Evolutionary conservation across 2,113 vertebrate genomes (phyloP).

Genomic region (Carassius auratus): DNA sequence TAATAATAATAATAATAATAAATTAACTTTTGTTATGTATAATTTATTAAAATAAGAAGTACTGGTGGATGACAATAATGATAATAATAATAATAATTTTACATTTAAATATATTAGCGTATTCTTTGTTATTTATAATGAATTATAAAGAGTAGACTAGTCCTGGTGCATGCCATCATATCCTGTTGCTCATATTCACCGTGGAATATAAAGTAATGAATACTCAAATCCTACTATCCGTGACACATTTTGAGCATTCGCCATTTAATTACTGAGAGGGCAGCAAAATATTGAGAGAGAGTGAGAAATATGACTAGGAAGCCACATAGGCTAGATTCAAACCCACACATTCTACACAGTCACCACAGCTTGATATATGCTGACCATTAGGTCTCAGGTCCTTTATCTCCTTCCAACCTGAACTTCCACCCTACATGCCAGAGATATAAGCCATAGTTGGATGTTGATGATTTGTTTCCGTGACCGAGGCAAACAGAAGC

Average conservation of each 20-base stretch:
- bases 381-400: not conserved
- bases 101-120: too few relatives aligned
- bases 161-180: not conserved
- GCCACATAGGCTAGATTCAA: not conserved
- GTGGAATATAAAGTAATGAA: not conserved
- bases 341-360: not conserved
- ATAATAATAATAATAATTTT: too few relatives aligned
- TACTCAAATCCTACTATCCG: not conserved
- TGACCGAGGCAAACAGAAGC: constrained; percentile 31
- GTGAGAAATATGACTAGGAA: too few relatives aligned
- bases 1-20: too few relatives aligned
- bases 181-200: not conserved
- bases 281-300: not conserved
- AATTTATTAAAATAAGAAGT: too few relatives aligned
- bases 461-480: constrained; percentile 34
- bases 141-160: too few relatives aligned
- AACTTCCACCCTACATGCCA: constrained; percentile 47
- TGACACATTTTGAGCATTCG: not conserved
- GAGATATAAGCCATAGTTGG: constrained; percentile 6
- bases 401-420: not conserved
- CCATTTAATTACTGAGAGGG: not conserved
- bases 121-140: too few relatives aligned
- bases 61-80: too few relatives aligned
- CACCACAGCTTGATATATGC: not conserved
- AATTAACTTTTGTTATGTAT: too few relatives aligned